A percentile compares a stretch with the other conserved stretches of the same genome.
Evolutionary conservation across 1,140 invertebrate genomes (phyloP).

Genomic region (Drosophila sechellia): DNA sequence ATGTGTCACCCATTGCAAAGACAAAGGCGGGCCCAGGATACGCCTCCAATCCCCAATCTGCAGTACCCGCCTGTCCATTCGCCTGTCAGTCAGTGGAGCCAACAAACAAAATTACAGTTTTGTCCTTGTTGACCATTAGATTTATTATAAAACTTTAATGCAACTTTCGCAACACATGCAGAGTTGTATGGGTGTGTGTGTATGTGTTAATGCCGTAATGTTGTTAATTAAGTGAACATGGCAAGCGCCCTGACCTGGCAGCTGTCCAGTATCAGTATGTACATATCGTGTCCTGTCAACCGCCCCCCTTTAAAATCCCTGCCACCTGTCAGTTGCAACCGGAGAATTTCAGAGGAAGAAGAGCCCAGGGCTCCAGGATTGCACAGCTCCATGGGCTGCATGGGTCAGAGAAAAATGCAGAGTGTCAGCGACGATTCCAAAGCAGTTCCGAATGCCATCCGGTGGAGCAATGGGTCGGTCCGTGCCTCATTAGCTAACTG

Average conservation of each 20-base stretch:
- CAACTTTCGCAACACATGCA: not conserved
- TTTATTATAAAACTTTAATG: slow-evolving; percentile 61
- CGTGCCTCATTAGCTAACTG: slow-evolving; percentile 70
- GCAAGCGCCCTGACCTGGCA: slow-evolving; percentile 39
- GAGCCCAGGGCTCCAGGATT: not conserved
- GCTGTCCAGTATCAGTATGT: slow-evolving; percentile 33
- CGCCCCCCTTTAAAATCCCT: not conserved
- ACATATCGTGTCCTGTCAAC: slow-evolving; percentile 6
- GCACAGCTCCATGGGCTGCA: not conserved
- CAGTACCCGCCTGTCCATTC: no score
- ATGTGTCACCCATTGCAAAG: slow-evolving; percentile 55
- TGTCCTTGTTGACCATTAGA: slow-evolving; percentile 59
- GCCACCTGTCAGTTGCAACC: slow-evolving; percentile 44
- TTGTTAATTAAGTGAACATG: slow-evolving; percentile 71
- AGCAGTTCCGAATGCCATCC: slow-evolving; percentile 31
- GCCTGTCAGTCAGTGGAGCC: slow-evolving; percentile 19
- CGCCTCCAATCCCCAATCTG: slow-evolving; percentile 4
- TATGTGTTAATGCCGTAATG: slow-evolving; percentile 61
- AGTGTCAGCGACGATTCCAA: slow-evolving; percentile 49
- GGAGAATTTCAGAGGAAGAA: slow-evolving; percentile 3
- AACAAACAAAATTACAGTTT: slow-evolving; percentile 61
- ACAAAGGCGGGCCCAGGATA: slow-evolving; percentile 33
- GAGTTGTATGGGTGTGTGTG: not conserved
- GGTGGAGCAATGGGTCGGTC: slow-evolving; percentile 15
- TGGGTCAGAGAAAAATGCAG: slow-evolving; percentile 21